Percentiles rank a stretch among this genome's conserved stretches.
phyloP scores from a whole-genome alignment of 2,113 vertebrate genomes.

The Saiga tatarica region DNA sequence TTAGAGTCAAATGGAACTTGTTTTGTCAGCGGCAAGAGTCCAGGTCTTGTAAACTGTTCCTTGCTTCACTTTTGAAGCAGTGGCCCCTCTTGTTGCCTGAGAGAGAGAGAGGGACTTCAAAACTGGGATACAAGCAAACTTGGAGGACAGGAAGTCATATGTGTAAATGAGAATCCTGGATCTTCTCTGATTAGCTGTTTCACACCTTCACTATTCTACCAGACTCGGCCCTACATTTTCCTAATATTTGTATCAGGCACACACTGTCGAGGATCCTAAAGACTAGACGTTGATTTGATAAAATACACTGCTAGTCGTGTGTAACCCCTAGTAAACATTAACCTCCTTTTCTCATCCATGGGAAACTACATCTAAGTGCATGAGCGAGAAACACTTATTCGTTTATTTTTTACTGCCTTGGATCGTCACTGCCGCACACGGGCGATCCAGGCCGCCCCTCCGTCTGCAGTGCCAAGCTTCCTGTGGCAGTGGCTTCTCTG shows the following conservation, averaged over 20 bases:
- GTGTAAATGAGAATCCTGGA: not conserved
- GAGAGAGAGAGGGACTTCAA: not conserved
- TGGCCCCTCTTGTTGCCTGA: too few species aligned
- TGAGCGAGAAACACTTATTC: not conserved
- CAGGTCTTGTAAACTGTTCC: not conserved
- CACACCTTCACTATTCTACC: not conserved
- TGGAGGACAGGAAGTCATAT: not conserved
- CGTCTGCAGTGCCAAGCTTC: not conserved
- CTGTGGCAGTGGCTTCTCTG: accelerated
- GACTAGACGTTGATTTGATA: not conserved
- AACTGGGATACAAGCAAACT: not conserved
- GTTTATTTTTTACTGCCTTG: accelerated
- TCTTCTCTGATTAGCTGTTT: not conserved
- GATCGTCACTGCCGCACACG: accelerated
- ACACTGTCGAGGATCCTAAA: not conserved
- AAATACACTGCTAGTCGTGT: not conserved
- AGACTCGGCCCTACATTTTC: not conserved
- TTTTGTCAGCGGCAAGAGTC: not conserved
- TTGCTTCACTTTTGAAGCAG: not conserved
- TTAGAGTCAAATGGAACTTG: not conserved
- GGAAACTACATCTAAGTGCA: not conserved
- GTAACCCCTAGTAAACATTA: not conserved
- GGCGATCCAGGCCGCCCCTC: accelerated
- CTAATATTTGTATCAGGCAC: not conserved
- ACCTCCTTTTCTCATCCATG: not conserved